phyloP scores from a whole-genome alignment of 2,888 invertebrate genomes.

The Mystacides longicornis region DNA sequence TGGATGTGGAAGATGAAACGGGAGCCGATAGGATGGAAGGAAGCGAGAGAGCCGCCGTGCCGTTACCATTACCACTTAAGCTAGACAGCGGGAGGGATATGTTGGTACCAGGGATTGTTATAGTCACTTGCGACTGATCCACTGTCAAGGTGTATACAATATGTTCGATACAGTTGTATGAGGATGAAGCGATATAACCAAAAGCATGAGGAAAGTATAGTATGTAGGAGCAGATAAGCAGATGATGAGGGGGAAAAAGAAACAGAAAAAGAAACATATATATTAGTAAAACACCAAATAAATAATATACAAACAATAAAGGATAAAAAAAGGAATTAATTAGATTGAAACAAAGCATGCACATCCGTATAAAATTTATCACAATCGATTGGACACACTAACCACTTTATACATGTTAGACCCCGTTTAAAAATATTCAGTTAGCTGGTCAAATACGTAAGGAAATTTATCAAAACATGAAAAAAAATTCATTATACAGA shows the following conservation, averaged over 20 bases:
- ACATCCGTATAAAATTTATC: not conserved
- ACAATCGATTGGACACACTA: not conserved
- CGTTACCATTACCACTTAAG: constrained; percentile 28
- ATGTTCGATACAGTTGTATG: too few relatives aligned
- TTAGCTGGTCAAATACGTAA: too few relatives aligned
- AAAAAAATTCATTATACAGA: too few relatives aligned
- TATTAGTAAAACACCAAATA: constrained; percentile 22
- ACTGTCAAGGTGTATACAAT: too few relatives aligned
- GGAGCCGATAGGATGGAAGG: constrained; percentile 50
- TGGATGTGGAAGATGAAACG: constrained; percentile 32
- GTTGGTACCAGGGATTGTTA: constrained; percentile 58
- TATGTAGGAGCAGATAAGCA: constrained; percentile 3
- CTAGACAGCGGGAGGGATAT: constrained; percentile 51
- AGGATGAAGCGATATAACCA: too few relatives aligned
- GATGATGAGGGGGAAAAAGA: constrained; percentile 13
- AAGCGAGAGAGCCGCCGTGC: constrained; percentile 45
- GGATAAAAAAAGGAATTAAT: not conserved
- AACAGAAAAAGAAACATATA: constrained; percentile 23
- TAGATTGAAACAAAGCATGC: not conserved
- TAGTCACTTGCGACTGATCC: constrained; percentile 36
- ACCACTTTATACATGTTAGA: too few relatives aligned
- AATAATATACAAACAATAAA: not conserved
- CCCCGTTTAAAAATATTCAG: too few relatives aligned
- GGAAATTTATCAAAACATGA: too few relatives aligned
- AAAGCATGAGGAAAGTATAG: constrained; percentile 22